phyloP scores from a whole-genome alignment of 2,113 vertebrate genomes.

The Apteryx owenii region DNA sequence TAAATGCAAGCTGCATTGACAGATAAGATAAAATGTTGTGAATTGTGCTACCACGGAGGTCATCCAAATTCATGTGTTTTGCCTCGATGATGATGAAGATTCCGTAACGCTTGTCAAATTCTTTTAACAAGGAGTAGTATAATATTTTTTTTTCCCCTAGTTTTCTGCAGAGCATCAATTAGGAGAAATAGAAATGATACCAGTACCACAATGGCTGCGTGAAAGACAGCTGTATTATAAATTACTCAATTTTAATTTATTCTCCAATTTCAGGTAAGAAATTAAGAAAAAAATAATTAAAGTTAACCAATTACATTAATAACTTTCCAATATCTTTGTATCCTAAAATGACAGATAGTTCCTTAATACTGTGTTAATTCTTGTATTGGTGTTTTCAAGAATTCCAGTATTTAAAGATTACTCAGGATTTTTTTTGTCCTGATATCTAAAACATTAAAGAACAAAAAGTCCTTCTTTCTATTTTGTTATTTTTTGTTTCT shows the following conservation, averaged over 20 bases:
- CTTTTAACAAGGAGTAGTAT: background rate
- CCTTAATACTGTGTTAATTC: background rate
- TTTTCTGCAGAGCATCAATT: background rate
- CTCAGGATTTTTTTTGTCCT: background rate
- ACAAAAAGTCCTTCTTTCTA: background rate
- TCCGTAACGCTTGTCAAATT: background rate
- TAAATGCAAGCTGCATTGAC: background rate
- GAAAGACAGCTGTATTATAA: slow-evolving; percentile 67
- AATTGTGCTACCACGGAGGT: background rate
- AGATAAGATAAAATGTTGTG: background rate
- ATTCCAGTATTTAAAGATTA: background rate
- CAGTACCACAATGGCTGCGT: slow-evolving; percentile 62
- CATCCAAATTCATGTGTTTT: background rate
- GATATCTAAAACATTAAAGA: background rate
- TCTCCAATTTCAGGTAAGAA: slow-evolving; percentile 74
- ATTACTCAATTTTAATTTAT: slow-evolving; percentile 56
- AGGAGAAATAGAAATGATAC: slow-evolving; percentile 48
- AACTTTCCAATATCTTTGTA: background rate
- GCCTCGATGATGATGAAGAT: background rate
- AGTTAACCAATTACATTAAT: background rate
- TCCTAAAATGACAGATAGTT: background rate
- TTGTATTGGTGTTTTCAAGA: background rate
- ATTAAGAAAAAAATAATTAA: background rate
- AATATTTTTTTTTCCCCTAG: background rate
- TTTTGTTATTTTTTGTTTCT: background rate